These are phyloP conservation scores for Saccopteryx bilineata DNA, from an alignment of 2,113 vertebrate genomes.

Conservation along the genomic window DNA sequence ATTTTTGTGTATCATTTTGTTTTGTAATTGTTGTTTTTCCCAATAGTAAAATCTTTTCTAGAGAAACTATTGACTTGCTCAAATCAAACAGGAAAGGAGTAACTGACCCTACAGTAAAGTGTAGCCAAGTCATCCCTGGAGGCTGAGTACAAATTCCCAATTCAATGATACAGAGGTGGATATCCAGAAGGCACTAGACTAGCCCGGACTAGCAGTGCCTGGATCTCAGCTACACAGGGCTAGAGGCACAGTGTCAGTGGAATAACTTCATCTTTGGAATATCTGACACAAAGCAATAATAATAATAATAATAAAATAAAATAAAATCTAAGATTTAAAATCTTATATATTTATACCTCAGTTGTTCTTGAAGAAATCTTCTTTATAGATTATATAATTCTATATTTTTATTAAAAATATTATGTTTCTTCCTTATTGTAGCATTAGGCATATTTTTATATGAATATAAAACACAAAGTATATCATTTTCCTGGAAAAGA, in stretches of 20 bases:
- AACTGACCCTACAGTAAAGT: not conserved
- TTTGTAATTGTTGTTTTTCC: not conserved
- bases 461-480: not conserved
- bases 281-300: not conserved
- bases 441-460: not conserved
- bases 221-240: not conserved
- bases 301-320: not conserved
- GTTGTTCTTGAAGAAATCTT: not conserved
- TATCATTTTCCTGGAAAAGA: not conserved
- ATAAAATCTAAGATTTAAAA: not conserved
- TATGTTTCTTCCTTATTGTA: not conserved
- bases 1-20: not conserved
- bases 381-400: not conserved
- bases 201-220: not conserved
- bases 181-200: not conserved
- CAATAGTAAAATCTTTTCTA: not conserved
- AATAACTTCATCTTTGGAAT: not conserved
- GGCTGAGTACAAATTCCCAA: not conserved
- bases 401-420: not conserved
- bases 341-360: not conserved
- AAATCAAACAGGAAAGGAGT: conserved; percentile 16
- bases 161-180: not conserved
- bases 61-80: not conserved
- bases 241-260: not conserved
- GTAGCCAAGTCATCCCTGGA: not conserved